These are phyloP conservation scores for Linurgus olivaceus DNA, from an alignment of 2,797 vertebrate species.

Conservation along the genomic window DNA sequence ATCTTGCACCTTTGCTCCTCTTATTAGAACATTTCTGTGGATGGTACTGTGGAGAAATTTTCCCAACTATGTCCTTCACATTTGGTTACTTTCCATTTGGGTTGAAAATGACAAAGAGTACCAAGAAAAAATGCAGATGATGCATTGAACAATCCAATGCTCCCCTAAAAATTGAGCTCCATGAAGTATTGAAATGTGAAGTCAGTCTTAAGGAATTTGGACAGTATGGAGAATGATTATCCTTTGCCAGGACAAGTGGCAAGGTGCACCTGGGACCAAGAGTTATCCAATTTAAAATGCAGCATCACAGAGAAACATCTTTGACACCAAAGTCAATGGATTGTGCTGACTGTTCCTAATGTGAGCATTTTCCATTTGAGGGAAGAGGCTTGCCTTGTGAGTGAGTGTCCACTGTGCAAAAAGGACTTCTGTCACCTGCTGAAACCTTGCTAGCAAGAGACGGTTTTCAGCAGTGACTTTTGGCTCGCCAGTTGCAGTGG, in stretches of 20 bases:
- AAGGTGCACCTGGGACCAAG: not conserved
- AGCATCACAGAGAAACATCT: not conserved
- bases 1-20: not conserved
- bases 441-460: not conserved
- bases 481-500: not conserved
- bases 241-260: not conserved
- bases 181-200: not conserved
- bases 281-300: not conserved
- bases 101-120: not conserved
- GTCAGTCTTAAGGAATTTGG: not conserved
- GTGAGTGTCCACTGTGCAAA: not conserved
- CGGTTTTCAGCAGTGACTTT: not conserved
- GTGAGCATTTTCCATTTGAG: not conserved
- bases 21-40: not conserved
- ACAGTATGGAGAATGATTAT: not conserved
- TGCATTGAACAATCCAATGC: not conserved
- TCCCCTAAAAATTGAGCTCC: not conserved
- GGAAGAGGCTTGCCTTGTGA: not conserved
- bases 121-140: not conserved
- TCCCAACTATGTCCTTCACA: not conserved
- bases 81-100: not conserved
- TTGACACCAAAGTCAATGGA: not conserved
- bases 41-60: not conserved
- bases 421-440: not conserved
- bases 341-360: not conserved